Evolutionary conservation across 2,888 invertebrate species (phyloP).

Genomic region (Baronia brevicornis): DNA sequence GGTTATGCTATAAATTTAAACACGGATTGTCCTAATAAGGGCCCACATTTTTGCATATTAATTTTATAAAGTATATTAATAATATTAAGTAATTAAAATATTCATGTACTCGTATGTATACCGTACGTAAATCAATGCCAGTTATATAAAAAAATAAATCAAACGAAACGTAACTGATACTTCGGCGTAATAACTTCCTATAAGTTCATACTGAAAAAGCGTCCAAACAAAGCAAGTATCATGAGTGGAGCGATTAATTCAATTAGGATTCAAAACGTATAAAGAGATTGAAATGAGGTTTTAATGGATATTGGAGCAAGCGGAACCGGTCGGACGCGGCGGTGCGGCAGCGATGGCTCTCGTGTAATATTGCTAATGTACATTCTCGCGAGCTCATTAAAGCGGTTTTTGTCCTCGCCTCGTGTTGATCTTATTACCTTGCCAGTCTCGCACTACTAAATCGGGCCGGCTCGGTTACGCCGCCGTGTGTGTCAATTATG

Average conservation of each 20-base stretch:
- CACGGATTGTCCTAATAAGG: too few species aligned
- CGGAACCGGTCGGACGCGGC: constrained; percentile 39
- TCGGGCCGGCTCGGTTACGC: constrained; percentile 41
- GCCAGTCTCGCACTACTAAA: constrained; percentile 37
- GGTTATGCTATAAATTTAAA: too few species aligned
- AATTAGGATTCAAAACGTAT: constrained; percentile 43
- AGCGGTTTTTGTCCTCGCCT: constrained; percentile 50
- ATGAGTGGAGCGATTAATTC: constrained; percentile 36
- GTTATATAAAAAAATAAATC: too few species aligned
- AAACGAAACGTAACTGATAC: too few species aligned
- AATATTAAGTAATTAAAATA: too few species aligned
- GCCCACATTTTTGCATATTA: too few species aligned
- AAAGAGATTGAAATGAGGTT: constrained; percentile 44
- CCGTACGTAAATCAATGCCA: too few species aligned
- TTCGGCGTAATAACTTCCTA: too few species aligned
- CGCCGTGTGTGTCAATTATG: constrained; percentile 36
- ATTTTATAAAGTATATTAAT: too few species aligned
- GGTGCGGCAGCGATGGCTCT: constrained; percentile 34
- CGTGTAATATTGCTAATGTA: constrained; percentile 49
- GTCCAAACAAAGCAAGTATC: constrained; percentile 23
- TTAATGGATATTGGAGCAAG: constrained; percentile 39
- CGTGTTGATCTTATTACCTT: constrained; percentile 53
- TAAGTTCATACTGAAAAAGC: constrained; percentile 24
- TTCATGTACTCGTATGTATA: too few species aligned
- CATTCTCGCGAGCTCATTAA: constrained; percentile 55